These are phyloP conservation scores for Venusia cambrica DNA, from an alignment of 2,888 invertebrate genomes.

Conservation along the genomic window DNA sequence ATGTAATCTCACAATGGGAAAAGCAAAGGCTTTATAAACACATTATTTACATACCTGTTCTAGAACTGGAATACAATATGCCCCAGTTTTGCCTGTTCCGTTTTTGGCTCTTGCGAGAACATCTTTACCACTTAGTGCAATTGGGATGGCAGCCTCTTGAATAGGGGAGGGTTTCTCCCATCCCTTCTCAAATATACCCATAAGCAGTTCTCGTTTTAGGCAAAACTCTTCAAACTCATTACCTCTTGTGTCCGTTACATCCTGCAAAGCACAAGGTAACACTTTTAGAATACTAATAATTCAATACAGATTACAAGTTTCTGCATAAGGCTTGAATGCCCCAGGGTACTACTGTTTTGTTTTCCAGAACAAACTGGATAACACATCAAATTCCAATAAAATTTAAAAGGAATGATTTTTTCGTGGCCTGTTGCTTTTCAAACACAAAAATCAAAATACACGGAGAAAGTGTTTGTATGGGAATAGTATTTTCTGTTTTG, in stretches of 20 bases:
- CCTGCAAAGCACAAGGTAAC: constrained; percentile 81
- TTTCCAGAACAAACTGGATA: no score
- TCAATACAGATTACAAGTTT: no score
- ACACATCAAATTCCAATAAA: no score
- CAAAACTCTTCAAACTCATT: constrained; percentile 99
- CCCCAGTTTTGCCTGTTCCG: constrained; percentile 99
- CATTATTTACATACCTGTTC: constrained; percentile 92
- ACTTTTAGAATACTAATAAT: no score
- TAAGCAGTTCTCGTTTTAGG: constrained; percentile 96
- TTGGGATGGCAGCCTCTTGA: constrained; percentile 99
- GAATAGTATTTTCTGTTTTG: no score
- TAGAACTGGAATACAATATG: constrained; percentile 98
- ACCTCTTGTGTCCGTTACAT: constrained; percentile 99
- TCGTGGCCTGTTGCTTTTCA: no score
- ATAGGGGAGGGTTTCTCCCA: constrained; percentile 99
- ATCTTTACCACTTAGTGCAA: constrained; percentile 98
- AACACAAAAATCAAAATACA: no score
- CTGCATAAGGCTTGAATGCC: no score
- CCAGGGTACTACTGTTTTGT: no score
- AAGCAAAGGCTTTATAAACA: no score
- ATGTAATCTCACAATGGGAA: background rate
- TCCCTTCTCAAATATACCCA: constrained; percentile 99
- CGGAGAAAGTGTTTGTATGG: no score
- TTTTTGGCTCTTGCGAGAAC: constrained; percentile 99
- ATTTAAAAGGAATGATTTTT: no score